Evolutionary conservation across 2,888 invertebrate genomes (phyloP), one percentile per base, ranked within the genome.

Genomic region (Melangyna quadrimaculata): DNA sequence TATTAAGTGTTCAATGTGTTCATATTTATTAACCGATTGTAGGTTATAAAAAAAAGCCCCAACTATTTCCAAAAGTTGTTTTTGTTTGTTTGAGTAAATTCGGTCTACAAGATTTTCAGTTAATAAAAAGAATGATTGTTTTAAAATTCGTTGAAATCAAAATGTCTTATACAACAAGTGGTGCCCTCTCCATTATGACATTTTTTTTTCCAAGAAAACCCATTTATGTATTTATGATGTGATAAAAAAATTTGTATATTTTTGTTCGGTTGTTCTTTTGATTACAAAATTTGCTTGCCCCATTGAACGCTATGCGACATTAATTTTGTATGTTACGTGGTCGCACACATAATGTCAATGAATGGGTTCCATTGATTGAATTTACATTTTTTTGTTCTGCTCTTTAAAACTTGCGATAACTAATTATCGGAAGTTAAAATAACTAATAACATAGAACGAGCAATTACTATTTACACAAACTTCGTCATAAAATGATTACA

Each of bases 311-410:
- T 19, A 67, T 67, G 67, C 51, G 48, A 14, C 45, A 32, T 65
- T 45, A 65, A 35, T 51, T 67, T 67, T 51, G 32, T 67, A 51
- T 67, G 48, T 67, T 35, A 67, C 35, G 51, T 67, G 67, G 51
- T 51, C 67, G 37, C 43, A 51, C 67, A 51, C 43, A 51, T 24
- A 65, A 32, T 19, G 27, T 37, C 45, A 40, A 67, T 82, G 67
- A 81, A 82, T 53, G 57, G 57, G 43, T 59, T 69, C 61, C 78
- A 78, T 82, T 78, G 43, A 81, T 81, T 77, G n/a, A 29, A 45
- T 43, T 48, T 67, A 67, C 35, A 0, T 14, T 59, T 37, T 61
- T 77, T 35, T 35, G 2, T 9, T 2, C 24, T n/a, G n/a, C n/a
- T n/a, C n/a, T n/a, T 14, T 8, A 19, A 70, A 55, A 27, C 79